Evolutionary conservation across 2,797 vertebrate species (phyloP), one percentile per base, ranked within the genome.

Genomic region (Leptatherina wallacei): DNA sequence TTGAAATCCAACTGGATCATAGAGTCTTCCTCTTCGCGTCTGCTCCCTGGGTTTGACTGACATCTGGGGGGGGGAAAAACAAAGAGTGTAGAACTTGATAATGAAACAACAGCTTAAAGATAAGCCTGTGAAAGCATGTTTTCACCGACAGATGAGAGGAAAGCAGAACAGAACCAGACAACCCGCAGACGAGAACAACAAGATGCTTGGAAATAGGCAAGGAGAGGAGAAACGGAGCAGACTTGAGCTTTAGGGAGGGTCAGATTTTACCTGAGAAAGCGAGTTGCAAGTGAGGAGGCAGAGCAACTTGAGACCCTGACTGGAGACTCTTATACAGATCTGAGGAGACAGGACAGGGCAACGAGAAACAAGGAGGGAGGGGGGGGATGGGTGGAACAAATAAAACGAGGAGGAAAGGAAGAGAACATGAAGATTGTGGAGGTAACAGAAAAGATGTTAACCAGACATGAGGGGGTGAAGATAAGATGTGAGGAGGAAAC

Each of bases 281-380:
- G 93, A 97, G 96, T 94, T 97, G 97, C 93, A 97, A 94, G 87
- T 98, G 97, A 94, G 96, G 92, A 95, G 97, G 96, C 93, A 98
- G 95, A 96, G 96, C 90, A 76, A 96, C 95, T 93, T 96, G 96
- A 95, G 96, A 93, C 94, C 96, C 96, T 92, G 97, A 96, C 94
- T 97, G 97, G 95, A 99, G 96, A 95, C 97, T 95, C 95, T 99
- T 98, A 95, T 97, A 96, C 92, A 98, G 95, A 96, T 97, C 97
- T 99, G 92, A 93, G 91, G 89, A 95, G 81, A 91, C 86, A 85
- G 89, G 90, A 78, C 72, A 85, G 82, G 71, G 83, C 88, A 40
- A 68, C 67, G 73, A 80, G 52, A 75, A 83, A 78, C 44, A 14
- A 54, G 58, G 61, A 57, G 61, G 69, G 52, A 49, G 29, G 61